phyloP scores from a whole-genome alignment of 2,113 vertebrate genomes.

The Lycaon pictus region DNA sequence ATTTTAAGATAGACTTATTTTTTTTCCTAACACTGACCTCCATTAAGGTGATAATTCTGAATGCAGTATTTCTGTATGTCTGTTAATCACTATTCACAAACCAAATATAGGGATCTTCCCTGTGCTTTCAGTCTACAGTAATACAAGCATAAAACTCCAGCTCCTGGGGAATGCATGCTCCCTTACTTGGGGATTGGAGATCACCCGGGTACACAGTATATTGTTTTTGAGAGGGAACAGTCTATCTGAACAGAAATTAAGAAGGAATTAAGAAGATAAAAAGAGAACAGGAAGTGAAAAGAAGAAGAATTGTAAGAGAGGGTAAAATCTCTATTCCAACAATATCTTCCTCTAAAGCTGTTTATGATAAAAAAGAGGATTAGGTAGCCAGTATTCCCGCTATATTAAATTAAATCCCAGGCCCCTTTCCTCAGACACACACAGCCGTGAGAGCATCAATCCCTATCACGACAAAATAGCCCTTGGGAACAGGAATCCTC shows the following conservation, averaged over 20 bases:
- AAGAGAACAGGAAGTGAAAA: background rate
- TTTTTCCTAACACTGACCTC: background rate
- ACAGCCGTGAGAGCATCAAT: background rate
- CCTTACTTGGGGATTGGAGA: background rate
- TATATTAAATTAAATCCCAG: conserved; percentile 51
- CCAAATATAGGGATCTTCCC: background rate
- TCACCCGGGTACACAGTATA: background rate
- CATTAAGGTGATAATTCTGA: background rate
- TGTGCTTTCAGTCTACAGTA: conserved; percentile 6
- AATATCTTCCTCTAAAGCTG: conserved; percentile 46
- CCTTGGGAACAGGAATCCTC: conserved; percentile 65
- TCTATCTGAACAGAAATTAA: conserved; percentile 41
- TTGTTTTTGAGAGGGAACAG: background rate
- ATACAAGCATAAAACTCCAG: background rate
- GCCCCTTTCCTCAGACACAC: background rate
- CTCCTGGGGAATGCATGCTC: background rate
- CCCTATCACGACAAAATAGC: conserved; percentile 3
- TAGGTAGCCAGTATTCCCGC: background rate
- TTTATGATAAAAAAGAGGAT: conserved; percentile 52
- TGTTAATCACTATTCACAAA: background rate
- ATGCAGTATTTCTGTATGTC: background rate
- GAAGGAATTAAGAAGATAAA: conserved; percentile 33
- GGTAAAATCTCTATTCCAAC: background rate
- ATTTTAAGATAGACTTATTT: background rate
- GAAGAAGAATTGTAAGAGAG: background rate